Evolutionary conservation across 2,797 vertebrate species (phyloP).

Genomic region (Tauraco hartlaubi): DNA sequence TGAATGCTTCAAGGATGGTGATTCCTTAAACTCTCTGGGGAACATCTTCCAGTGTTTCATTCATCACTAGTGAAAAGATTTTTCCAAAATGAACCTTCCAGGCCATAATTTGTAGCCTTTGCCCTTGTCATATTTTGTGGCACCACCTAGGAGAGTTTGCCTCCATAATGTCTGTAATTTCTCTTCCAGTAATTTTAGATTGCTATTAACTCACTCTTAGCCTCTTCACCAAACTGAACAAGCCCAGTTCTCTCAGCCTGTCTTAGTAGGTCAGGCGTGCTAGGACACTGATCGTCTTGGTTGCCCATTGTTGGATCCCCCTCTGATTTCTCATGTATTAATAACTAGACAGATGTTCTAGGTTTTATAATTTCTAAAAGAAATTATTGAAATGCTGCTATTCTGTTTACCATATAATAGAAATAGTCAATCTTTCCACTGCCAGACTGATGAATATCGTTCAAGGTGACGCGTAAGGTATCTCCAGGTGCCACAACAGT

Average conservation of each 20-base stretch:
- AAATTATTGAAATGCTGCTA: neutral
- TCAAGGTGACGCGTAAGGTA: slow-evolving; percentile 61
- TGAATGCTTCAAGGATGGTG: neutral
- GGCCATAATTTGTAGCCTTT: neutral
- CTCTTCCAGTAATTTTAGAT: neutral
- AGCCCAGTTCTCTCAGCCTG: neutral
- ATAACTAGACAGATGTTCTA: neutral
- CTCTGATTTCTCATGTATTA: neutral
- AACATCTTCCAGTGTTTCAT: neutral
- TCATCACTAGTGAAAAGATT: neutral
- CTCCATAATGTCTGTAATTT: neutral
- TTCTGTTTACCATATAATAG: slow-evolving; percentile 77
- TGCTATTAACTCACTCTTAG: neutral
- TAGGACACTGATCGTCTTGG: rapidly evolving
- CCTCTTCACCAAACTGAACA: neutral
- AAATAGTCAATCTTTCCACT: slow-evolving; percentile 62
- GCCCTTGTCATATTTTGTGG: rapidly evolving
- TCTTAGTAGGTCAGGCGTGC: neutral
- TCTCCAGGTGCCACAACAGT: slow-evolving; percentile 56
- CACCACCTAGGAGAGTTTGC: neutral
- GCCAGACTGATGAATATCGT: slow-evolving; percentile 43
- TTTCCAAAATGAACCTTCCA: neutral
- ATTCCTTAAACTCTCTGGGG: neutral
- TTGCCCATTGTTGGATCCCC: neutral
- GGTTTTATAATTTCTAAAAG: neutral